Evolutionary conservation across 1,140 invertebrate species (phyloP).

Genomic region (Lepidostoma basale): DNA sequence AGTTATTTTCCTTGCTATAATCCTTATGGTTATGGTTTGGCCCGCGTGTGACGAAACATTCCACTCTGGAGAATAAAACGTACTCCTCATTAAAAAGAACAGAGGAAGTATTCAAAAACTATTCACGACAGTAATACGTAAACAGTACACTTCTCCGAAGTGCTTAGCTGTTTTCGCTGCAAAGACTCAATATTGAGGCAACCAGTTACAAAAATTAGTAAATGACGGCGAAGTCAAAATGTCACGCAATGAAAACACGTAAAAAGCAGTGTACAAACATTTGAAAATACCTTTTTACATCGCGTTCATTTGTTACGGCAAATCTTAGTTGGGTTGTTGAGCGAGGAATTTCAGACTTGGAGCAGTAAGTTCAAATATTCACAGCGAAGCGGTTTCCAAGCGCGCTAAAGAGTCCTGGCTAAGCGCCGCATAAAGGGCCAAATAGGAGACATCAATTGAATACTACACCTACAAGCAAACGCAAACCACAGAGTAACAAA

Average conservation of each 20-base stretch:
- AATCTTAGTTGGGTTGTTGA: not conserved
- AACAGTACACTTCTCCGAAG: not conserved
- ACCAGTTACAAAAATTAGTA: not conserved
- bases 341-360: not conserved
- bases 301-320: not conserved
- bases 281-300: not conserved
- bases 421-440: conserved; percentile 15
- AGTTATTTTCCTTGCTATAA: conserved; percentile 15
- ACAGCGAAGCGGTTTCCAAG: conserved; percentile 17
- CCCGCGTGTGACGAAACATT: not conserved
- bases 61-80: not conserved
- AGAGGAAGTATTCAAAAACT: not conserved
- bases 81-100: not conserved
- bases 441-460: not conserved
- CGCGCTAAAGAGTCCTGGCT: conserved; percentile 12
- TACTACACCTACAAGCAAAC: not conserved
- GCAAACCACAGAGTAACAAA: not conserved
- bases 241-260: not conserved
- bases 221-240: not conserved
- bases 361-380: conserved; percentile 20
- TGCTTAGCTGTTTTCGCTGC: not conserved
- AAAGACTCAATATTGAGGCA: not conserved
- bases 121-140: not conserved
- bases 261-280: too few relatives aligned
- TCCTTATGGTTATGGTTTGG: conserved; percentile 15